Evolutionary conservation across 2,888 invertebrate genomes (phyloP).

Genomic region (Apocheima hispidaria): DNA sequence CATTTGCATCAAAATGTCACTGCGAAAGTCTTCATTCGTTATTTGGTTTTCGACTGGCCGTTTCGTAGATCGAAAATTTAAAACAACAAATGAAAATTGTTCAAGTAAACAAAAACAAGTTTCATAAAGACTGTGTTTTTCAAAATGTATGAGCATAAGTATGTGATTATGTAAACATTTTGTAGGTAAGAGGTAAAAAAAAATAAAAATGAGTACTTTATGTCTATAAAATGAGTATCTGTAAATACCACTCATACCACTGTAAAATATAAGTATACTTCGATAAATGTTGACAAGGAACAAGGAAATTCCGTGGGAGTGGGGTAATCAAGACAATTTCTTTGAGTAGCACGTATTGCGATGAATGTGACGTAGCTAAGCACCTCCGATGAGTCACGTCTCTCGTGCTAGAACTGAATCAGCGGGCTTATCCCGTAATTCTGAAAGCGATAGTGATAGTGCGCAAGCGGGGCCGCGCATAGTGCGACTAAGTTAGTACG

Average conservation of each 20-base stretch:
- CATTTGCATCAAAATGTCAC: conserved; percentile 33
- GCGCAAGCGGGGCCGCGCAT: too few relatives aligned
- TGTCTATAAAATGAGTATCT: too few relatives aligned
- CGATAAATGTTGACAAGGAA: background rate
- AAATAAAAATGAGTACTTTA: too few relatives aligned
- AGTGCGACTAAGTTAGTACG: too few relatives aligned
- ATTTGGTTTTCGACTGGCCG: background rate
- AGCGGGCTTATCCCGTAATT: too few relatives aligned
- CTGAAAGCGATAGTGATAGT: too few relatives aligned
- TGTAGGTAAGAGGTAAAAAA: background rate
- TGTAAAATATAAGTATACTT: too few relatives aligned
- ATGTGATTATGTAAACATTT: background rate
- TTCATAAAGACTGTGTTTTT: background rate
- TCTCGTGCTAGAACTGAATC: conserved; percentile 19
- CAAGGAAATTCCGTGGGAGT: background rate
- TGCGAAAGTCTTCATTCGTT: background rate
- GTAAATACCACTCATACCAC: too few relatives aligned
- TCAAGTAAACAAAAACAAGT: background rate
- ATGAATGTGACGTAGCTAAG: background rate
- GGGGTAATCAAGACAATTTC: conserved; percentile 8
- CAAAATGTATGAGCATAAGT: background rate
- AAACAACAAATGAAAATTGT: background rate
- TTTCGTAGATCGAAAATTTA: background rate
- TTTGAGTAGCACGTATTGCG: background rate
- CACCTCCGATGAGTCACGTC: conserved; percentile 19